phyloP scores from a whole-genome alignment of 2,888 invertebrate genomes.

The Coenonympha arcania region DNA sequence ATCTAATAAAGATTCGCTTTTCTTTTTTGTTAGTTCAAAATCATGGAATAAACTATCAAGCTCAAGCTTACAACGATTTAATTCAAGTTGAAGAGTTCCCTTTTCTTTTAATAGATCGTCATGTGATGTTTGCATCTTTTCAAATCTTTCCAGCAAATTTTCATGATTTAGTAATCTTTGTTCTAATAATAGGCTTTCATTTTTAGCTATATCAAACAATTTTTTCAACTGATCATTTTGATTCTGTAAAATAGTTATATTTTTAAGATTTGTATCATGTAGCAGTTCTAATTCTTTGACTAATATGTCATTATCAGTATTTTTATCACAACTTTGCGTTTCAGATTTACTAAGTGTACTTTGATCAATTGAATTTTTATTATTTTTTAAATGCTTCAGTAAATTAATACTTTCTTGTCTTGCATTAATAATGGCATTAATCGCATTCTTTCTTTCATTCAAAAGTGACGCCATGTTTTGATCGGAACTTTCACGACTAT shows the following conservation, averaged over 20 bases:
- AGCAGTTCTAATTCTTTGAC: slow-evolving; percentile 45
- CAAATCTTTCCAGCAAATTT: slow-evolving; percentile 36
- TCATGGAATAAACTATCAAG: slow-evolving; percentile 23
- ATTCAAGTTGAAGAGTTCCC: slow-evolving; percentile 38
- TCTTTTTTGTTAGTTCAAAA: slow-evolving; percentile 26
- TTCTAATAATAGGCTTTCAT: slow-evolving; percentile 45
- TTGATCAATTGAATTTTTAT: slow-evolving; percentile 33
- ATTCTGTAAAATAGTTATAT: slow-evolving; percentile 39
- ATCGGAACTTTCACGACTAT: slow-evolving; percentile 38
- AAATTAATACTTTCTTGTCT: slow-evolving; percentile 52
- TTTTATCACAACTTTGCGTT: slow-evolving; percentile 12
- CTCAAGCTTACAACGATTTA: slow-evolving; percentile 29
- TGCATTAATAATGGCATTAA: slow-evolving; percentile 42
- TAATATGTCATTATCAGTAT: slow-evolving; percentile 38
- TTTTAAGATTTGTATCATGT: slow-evolving; percentile 39
- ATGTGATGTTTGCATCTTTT: slow-evolving; percentile 38
- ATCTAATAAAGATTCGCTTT: slow-evolving; percentile 27
- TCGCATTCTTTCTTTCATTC: slow-evolving; percentile 42
- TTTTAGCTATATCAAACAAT: slow-evolving; percentile 39
- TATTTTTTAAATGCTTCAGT: slow-evolving; percentile 44
- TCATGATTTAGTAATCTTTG: slow-evolving; percentile 39
- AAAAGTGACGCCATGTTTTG: slow-evolving; percentile 37
- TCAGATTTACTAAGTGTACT: slow-evolving; percentile 11
- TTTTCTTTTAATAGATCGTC: slow-evolving; percentile 39
- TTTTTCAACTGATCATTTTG: slow-evolving; percentile 42